phyloP scores from a whole-genome alignment of 1,140 invertebrate species.

The Marisa cornuarietis region DNA sequence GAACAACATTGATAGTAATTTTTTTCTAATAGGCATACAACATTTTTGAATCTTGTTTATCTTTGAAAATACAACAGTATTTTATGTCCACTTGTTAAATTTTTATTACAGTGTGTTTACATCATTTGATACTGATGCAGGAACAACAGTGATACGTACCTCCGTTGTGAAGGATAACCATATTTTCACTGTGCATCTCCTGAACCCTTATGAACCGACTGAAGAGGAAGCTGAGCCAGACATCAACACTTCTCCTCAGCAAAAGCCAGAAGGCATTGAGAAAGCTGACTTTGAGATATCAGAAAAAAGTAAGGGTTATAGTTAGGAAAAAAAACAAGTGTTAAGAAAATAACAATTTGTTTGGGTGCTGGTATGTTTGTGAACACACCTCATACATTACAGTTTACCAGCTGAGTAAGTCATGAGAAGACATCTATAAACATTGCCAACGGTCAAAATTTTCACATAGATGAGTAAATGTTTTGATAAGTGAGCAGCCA shows the following conservation, averaged over 20 bases:
- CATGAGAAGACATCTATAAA: too few relatives aligned
- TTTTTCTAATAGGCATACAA: not conserved
- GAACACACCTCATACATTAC: too few relatives aligned
- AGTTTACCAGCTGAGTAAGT: too few relatives aligned
- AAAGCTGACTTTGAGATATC: conserved; percentile 60
- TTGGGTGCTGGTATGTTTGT: too few relatives aligned
- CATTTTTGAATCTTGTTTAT: not conserved
- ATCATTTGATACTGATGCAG: conserved; percentile 32
- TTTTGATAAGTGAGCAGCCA: too few relatives aligned
- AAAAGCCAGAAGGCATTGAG: conserved; percentile 40
- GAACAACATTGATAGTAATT: too few relatives aligned
- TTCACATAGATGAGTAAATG: too few relatives aligned
- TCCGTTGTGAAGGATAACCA: conserved; percentile 64
- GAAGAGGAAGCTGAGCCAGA: conserved; percentile 35
- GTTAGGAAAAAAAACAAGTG: too few relatives aligned
- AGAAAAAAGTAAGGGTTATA: conserved; percentile 44
- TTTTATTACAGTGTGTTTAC: not conserved
- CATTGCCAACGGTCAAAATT: too few relatives aligned
- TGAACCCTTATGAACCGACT: conserved; percentile 56
- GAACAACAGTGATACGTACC: conserved; percentile 53
- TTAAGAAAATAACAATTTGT: too few relatives aligned
- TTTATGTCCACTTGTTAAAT: not conserved
- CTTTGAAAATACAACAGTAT: not conserved
- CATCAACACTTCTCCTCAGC: not conserved
- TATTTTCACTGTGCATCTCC: conserved; percentile 60